Evolutionary conservation across 2,888 invertebrate genomes (phyloP), one percentile per base, ranked within the genome.

Genomic region (Melinaea menophilus): DNA sequence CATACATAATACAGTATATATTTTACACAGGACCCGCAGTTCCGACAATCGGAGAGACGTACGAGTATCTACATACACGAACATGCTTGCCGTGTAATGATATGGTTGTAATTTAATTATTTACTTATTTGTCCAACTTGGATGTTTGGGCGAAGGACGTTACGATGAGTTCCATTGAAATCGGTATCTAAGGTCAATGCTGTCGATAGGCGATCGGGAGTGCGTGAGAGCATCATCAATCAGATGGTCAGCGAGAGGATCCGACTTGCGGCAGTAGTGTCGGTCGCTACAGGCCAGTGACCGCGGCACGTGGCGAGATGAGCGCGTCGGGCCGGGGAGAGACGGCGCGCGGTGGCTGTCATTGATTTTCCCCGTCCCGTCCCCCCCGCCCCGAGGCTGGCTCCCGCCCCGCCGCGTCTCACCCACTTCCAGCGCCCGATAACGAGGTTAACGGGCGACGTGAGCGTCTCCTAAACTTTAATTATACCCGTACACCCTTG

Each of bases 391-490:
- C 81, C 83, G 77, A 78, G 78, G 80, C 78, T 78, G 79, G 76
- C 79, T 79, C 84, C 82, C 82, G 77, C 82, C 84, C 85, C 85
- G 78, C 87, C 86, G 85, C 89, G 89, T 89, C 89, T 89, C 89
- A 89, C 90, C 90, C 90, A 89, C 89, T 89, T 89, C 89, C 86
- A 89, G 86, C 89, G 88, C 89, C 89, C 89, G 90, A 90, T 90
- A 90, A 90, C 90, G 90, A 90, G 90, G 90, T 90, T 90, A 90
- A 90, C 90, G 89, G 89, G 90, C 90, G 89, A 90, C 90, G 90
- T 89, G 90, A 89, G 90, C 88, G 88, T 90, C 88, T 90, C 89
- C 89, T 90, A 90, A 90, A 90, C 90, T 90, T 90, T 90, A 90
- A 90, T 90, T 90, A 90, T 88, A 88, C 88, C 86, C 85, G 87